Percentiles rank a stretch among this genome's conserved stretches.
phyloP scores from a whole-genome alignment of 2,113 vertebrate genomes.

The Podarcis raffonei region DNA sequence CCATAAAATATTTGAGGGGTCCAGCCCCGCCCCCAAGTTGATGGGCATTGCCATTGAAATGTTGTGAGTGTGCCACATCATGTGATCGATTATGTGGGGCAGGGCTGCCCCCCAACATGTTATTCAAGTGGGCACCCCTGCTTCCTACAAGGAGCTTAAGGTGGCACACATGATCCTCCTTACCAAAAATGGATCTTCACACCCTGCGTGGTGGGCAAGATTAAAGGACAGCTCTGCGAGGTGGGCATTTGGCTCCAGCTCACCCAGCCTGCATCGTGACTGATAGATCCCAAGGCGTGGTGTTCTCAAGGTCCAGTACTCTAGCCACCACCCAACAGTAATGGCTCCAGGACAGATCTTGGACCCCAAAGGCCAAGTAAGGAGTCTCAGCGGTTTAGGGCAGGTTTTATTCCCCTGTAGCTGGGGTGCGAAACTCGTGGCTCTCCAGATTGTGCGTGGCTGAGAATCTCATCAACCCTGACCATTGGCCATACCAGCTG shows the following conservation, averaged over 20 bases:
- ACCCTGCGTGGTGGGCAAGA: neutral
- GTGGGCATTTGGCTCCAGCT: no score
- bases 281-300: neutral
- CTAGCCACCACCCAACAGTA: neutral
- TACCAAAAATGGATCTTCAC: neutral
- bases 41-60: no score
- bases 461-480: no score
- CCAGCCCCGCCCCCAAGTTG: no score
- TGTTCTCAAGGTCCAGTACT: neutral
- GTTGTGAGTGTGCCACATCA: no score
- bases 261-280: no score
- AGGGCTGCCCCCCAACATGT: no score
- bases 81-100: no score
- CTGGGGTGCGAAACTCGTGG: neutral
- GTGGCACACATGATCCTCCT: neutral
- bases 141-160: neutral
- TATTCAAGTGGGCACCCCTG: no score
- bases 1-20: no score
- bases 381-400: neutral
- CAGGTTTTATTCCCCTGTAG: neutral
- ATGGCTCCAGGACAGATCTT: neutral
- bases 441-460: no score
- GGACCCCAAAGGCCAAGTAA: neutral
- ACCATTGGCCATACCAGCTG: no score
- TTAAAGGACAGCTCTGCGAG: neutral